A percentile compares a stretch with the other conserved stretches of the same genome.
Evolutionary conservation across 2,113 vertebrate species (phyloP).

Genomic region (Pelusios castaneus): DNA sequence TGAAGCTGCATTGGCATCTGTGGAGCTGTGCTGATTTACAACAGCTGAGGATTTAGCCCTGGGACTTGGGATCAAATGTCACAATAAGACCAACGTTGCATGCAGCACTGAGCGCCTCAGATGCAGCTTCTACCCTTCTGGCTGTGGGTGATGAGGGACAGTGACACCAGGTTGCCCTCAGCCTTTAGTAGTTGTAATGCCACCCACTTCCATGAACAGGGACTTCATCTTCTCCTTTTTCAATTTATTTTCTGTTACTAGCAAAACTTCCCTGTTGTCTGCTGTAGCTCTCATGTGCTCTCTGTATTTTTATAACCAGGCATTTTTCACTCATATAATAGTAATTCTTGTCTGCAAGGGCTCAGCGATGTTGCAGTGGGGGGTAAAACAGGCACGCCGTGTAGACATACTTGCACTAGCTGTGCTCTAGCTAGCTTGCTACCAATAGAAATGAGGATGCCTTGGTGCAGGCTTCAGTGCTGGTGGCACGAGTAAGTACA

Average conservation of each 20-base stretch:
- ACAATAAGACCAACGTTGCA: accelerated
- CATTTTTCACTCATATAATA: neutral
- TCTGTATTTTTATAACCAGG: neutral
- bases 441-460: neutral
- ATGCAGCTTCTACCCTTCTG: accelerated
- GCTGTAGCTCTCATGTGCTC: neutral
- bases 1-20: too few relatives aligned
- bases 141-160: neutral
- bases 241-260: slow-evolving; percentile 47
- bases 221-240: neutral
- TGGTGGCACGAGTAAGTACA: neutral
- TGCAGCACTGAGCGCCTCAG: accelerated
- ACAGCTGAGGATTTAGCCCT: too few relatives aligned
- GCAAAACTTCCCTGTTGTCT: slow-evolving; percentile 22
- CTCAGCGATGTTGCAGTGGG: too few relatives aligned
- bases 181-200: slow-evolving; percentile 1
- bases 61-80: too few relatives aligned
- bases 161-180: neutral
- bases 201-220: neutral
- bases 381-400: too few relatives aligned
- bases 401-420: too few relatives aligned
- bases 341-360: too few relatives aligned
- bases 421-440: neutral
- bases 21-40: too few relatives aligned
- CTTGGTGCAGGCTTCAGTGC: too few relatives aligned